Evolutionary conservation across 2,888 invertebrate species (phyloP).

Genomic region (Troides aeacus): DNA sequence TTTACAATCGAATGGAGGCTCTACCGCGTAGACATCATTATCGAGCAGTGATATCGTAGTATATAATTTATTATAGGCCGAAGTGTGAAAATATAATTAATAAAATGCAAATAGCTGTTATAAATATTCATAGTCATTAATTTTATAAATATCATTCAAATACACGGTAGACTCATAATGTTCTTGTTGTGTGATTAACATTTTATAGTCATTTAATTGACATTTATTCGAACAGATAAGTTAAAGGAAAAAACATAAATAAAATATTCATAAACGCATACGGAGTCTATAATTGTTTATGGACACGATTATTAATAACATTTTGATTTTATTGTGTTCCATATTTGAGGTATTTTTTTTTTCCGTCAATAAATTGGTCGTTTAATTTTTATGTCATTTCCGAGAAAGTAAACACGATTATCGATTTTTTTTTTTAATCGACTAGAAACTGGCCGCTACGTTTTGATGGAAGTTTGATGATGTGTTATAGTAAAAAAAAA

Average conservation of each 20-base stretch:
- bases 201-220: conserved; percentile 26
- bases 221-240: conserved; percentile 5
- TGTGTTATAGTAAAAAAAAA: conserved; percentile 28
- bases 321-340: background rate
- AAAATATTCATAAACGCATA: background rate
- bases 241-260: background rate
- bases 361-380: background rate
- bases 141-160: conserved; percentile 7
- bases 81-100: conserved; percentile 4
- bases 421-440: too few species aligned
- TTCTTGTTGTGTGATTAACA: conserved; percentile 20
- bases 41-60: background rate
- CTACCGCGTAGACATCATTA: background rate
- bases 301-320: background rate
- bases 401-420: background rate
- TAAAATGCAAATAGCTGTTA: conserved; percentile 20
- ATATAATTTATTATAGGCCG: background rate
- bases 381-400: background rate
- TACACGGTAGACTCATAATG: conserved; percentile 8
- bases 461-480: too few species aligned
- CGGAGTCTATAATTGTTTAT: background rate
- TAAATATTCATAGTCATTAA: conserved; percentile 18
- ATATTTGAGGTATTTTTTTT: background rate
- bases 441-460: too few species aligned
- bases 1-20: background rate